Conservation (phyloP, 1,140 invertebrate genomes). For the Parasteatoda tepidariorum region DNA sequence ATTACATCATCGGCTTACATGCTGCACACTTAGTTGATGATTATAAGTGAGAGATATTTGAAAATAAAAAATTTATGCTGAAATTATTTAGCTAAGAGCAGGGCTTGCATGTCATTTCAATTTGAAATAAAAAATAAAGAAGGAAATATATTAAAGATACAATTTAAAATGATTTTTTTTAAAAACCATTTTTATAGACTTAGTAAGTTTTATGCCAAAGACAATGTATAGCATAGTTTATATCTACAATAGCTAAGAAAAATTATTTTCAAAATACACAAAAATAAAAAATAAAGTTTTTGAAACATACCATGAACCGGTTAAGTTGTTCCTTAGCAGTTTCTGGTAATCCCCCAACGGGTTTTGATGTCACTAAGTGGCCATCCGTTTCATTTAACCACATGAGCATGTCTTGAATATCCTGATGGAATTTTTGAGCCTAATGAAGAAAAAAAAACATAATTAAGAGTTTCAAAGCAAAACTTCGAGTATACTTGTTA, state of each 20-base stretch:
- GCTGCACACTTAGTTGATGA: too few relatives aligned
- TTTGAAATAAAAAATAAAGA: too few relatives aligned
- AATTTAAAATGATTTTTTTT: neutral
- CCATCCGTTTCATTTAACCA: conserved; percentile 95
- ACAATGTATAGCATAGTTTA: too few relatives aligned
- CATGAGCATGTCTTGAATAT: conserved; percentile 92
- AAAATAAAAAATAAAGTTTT: neutral
- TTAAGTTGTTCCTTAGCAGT: conserved; percentile 97
- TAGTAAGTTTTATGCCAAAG: too few relatives aligned
- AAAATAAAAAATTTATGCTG: too few relatives aligned
- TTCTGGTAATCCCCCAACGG: conserved; percentile 95
- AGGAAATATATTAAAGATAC: too few relatives aligned
- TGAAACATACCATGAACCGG: conserved; percentile 81
- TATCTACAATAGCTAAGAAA: neutral
- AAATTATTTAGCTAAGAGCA: too few relatives aligned
- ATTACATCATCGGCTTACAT: too few relatives aligned
- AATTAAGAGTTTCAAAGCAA: neutral
- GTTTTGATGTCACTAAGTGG: conserved; percentile 91
- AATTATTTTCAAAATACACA: neutral
- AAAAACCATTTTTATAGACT: neutral
- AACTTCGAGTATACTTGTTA: neutral
- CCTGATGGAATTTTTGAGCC: conserved; percentile 92
- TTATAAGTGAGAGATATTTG: too few relatives aligned
- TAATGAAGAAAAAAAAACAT: neutral
- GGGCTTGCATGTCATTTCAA: too few relatives aligned